Conservation (phyloP, 2,113 vertebrate species). For the Chionis minor region DNA sequence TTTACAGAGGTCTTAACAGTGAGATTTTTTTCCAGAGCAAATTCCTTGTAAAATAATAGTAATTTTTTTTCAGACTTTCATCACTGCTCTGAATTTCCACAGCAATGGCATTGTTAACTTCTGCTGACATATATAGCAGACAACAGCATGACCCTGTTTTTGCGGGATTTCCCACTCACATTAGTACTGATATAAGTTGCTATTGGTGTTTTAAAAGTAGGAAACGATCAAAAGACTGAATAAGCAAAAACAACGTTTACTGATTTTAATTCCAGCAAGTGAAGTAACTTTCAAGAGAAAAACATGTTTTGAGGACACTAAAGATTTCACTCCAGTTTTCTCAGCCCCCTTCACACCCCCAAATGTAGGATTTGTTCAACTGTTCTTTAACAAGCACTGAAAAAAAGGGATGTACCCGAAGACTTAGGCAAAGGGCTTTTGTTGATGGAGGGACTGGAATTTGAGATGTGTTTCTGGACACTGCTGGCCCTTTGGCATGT, state of each 20-base stretch:
- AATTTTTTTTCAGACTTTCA: not conserved
- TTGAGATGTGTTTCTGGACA: not conserved
- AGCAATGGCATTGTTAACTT: not conserved
- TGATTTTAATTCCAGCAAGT: not conserved
- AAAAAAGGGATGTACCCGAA: not conserved
- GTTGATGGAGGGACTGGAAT: not conserved
- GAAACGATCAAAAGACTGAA: not conserved
- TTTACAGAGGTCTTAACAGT: not conserved
- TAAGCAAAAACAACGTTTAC: not conserved
- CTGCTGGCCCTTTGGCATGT: not conserved
- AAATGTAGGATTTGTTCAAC: not conserved
- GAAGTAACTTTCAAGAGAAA: not conserved
- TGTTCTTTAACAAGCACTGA: not conserved
- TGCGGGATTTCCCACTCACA: not conserved
- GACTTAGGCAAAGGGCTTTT: not conserved
- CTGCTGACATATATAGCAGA: not conserved
- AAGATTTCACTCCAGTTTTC: not conserved
- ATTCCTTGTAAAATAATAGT: not conserved
- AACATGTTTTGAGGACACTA: not conserved
- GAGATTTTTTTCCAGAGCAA: not conserved
- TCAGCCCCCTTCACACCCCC: not conserved
- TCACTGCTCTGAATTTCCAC: not conserved
- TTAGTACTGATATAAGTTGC: not conserved
- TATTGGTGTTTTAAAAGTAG: not conserved
- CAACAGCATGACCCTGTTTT: not conserved